Percentiles rank a stretch among this genome's conserved stretches.
Evolutionary conservation across 2,888 invertebrate species (phyloP).

Genomic region (Hemaris fuciformis): DNA sequence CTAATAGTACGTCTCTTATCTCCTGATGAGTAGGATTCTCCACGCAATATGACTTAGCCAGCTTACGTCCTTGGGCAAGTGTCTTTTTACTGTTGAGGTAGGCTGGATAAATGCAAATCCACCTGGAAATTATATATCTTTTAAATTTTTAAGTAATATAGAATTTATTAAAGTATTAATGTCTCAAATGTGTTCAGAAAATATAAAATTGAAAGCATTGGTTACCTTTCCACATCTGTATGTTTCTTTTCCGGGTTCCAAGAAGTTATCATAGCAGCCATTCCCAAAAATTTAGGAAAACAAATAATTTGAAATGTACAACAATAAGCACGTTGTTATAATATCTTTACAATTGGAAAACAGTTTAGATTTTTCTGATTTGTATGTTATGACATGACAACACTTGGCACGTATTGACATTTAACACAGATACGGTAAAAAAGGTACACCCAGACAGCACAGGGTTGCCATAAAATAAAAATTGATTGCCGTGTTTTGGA

Average conservation of each 20-base stretch:
- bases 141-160: too few species aligned
- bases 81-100: conserved; percentile 97
- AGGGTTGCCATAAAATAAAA: too few species aligned
- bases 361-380: too few species aligned
- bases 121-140: conserved; percentile 80
- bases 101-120: conserved; percentile 98
- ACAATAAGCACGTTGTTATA: too few species aligned
- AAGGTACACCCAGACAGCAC: too few species aligned
- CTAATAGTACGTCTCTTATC: conserved; percentile 94
- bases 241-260: conserved; percentile 90
- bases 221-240: conserved; percentile 83
- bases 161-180: neutral
- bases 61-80: conserved; percentile 91
- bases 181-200: neutral
- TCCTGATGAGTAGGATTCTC: conserved; percentile 98
- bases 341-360: too few species aligned
- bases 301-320: neutral
- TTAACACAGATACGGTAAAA: too few species aligned
- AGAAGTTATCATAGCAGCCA: conserved; percentile 79
- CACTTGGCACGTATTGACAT: too few species aligned
- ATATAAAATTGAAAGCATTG: neutral
- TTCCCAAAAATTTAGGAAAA: conserved; percentile 30
- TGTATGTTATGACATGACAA: too few species aligned
- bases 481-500: too few species aligned
- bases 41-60: conserved; percentile 92